These are phyloP conservation scores for Drosophila bunnanda DNA, from an alignment of 2,888 invertebrate species.

Conservation along the genomic window DNA sequence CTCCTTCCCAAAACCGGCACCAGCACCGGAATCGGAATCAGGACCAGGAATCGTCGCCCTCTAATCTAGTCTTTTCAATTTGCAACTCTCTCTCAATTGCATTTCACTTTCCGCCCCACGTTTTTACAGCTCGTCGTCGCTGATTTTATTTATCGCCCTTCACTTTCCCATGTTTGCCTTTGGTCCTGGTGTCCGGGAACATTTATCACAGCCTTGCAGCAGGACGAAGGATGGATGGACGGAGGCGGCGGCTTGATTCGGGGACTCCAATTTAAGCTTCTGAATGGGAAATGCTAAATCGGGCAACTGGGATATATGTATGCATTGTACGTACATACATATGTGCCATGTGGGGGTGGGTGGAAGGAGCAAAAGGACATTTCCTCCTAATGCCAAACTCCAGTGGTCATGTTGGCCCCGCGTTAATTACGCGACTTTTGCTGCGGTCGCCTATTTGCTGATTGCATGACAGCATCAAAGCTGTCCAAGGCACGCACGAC, in stretches of 20 bases:
- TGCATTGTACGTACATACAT: neutral
- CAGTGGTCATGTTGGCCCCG: constrained; percentile 48
- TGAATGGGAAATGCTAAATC: constrained; percentile 34
- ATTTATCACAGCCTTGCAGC: constrained; percentile 52
- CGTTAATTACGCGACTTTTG: constrained; percentile 79
- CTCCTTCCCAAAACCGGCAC: neutral
- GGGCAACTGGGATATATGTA: neutral
- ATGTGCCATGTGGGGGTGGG: neutral
- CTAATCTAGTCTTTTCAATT: constrained; percentile 36
- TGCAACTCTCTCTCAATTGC: constrained; percentile 49
- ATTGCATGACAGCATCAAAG: constrained; percentile 63
- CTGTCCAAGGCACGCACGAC: constrained; percentile 63
- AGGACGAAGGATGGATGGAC: constrained; percentile 18
- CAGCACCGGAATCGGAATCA: neutral
- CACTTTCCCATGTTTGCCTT: constrained; percentile 41
- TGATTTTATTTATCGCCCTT: constrained; percentile 54
- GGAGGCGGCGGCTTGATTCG: neutral
- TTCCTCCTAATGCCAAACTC: constrained; percentile 17
- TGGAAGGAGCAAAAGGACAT: neutral
- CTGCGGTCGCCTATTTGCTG: constrained; percentile 77
- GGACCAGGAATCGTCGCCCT: constrained; percentile 1
- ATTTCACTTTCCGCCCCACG: constrained; percentile 46
- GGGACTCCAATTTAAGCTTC: constrained; percentile 52
- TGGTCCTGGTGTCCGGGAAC: constrained; percentile 13
- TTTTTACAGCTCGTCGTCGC: constrained; percentile 37